Conservation (phyloP, 1,140 invertebrate species). For the Ectropis grisescens region DNA sequence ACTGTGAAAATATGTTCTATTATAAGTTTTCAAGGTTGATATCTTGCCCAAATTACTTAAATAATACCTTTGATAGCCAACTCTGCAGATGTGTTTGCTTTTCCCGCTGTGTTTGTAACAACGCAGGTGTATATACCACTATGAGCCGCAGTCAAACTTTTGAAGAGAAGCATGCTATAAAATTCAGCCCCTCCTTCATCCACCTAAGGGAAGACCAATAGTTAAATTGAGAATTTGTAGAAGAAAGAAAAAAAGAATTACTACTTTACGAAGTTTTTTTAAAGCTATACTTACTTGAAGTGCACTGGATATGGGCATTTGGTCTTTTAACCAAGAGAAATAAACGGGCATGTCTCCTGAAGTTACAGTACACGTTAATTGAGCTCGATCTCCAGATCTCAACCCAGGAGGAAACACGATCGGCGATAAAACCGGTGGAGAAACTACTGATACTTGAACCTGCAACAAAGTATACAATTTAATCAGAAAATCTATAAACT, state of each 20-base stretch:
- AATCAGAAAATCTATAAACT: too few relatives aligned
- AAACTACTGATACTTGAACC: slow-evolving; percentile 72
- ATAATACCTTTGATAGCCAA: slow-evolving; percentile 86
- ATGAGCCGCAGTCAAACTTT: slow-evolving; percentile 81
- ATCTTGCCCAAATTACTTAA: not conserved
- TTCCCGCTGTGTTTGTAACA: slow-evolving; percentile 86
- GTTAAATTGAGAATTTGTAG: too few relatives aligned
- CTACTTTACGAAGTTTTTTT: too few relatives aligned
- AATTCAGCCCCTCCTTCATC: slow-evolving; percentile 83
- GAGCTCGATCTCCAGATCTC: slow-evolving; percentile 83
- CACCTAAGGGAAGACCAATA: slow-evolving; percentile 75
- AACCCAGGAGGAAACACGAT: slow-evolving; percentile 80
- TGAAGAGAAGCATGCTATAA: slow-evolving; percentile 83
- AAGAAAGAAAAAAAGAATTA: too few relatives aligned
- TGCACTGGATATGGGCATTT: slow-evolving; percentile 50
- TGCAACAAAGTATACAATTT: slow-evolving; percentile 9
- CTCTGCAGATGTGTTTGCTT: slow-evolving; percentile 85
- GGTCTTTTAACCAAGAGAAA: slow-evolving; percentile 86
- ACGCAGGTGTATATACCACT: slow-evolving; percentile 91
- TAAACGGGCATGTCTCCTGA: slow-evolving; percentile 88
- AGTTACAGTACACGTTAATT: slow-evolving; percentile 86
- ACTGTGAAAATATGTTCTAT: too few relatives aligned
- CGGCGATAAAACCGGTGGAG: slow-evolving; percentile 81
- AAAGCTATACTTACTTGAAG: slow-evolving; percentile 30
- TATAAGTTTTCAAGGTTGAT: slow-evolving; percentile 1